These are phyloP conservation scores for Atta colombica DNA, from an alignment of 1,140 invertebrate genomes.

Conservation along the genomic window DNA sequence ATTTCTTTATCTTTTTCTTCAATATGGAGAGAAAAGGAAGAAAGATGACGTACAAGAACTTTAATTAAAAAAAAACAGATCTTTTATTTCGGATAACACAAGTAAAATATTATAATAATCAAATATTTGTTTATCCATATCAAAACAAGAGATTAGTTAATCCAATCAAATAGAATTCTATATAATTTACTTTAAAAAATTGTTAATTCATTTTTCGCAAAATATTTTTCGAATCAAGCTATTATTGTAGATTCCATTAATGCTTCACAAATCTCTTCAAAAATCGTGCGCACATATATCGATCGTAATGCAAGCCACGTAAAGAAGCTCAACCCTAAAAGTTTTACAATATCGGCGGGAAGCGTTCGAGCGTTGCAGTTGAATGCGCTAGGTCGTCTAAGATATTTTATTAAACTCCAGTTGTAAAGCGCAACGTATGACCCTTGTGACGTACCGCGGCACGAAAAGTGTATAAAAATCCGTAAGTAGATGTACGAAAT, in stretches of 20 bases:
- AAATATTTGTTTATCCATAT: too few relatives aligned
- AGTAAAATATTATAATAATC: too few relatives aligned
- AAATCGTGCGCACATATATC: constrained; percentile 17
- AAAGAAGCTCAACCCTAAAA: constrained; percentile 15
- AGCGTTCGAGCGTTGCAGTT: constrained; percentile 10
- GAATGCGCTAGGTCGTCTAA: constrained; percentile 38
- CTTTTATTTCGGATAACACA: too few relatives aligned
- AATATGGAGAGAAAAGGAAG: too few relatives aligned
- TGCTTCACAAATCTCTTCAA: not conserved
- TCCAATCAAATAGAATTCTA: too few relatives aligned
- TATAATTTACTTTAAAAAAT: not conserved
- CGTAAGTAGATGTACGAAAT: constrained; percentile 45
- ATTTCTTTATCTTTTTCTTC: too few relatives aligned
- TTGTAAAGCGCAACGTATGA: constrained; percentile 44
- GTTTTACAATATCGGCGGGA: constrained; percentile 51
- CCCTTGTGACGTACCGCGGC: constrained; percentile 8
- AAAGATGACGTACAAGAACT: too few relatives aligned
- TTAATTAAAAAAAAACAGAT: too few relatives aligned
- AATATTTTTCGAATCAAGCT: not conserved
- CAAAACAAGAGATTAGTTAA: too few relatives aligned
- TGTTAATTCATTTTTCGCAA: too few relatives aligned
- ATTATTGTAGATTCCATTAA: constrained; percentile 3
- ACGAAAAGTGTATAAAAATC: constrained; percentile 46
- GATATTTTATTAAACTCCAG: constrained; percentile 53
- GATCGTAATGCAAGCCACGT: constrained; percentile 36